phyloP scores from a whole-genome alignment of 2,888 invertebrate species.

The Alsophila aescularia region DNA sequence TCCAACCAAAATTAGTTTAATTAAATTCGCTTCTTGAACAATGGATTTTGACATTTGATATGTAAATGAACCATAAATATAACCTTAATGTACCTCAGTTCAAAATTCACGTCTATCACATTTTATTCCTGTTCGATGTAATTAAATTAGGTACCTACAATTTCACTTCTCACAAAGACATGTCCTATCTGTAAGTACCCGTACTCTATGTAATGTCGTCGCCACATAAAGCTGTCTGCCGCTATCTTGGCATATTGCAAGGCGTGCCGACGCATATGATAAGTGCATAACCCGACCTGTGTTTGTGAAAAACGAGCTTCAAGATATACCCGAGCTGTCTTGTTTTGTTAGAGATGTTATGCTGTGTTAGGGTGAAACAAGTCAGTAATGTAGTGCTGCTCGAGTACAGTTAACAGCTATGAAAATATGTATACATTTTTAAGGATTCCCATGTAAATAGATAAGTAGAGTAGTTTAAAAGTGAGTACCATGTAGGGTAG shows the following conservation, averaged over 20 bases:
- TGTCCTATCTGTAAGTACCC: conserved; percentile 30
- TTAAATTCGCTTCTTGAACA: too few relatives aligned
- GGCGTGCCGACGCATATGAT: conserved; percentile 69
- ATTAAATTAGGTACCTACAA: neutral
- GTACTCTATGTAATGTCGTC: conserved; percentile 34
- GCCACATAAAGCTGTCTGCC: conserved; percentile 66
- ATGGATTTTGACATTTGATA: too few relatives aligned
- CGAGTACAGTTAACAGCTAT: too few relatives aligned
- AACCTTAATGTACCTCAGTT: too few relatives aligned
- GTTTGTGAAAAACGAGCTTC: conserved; percentile 31
- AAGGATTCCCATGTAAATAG: too few relatives aligned
- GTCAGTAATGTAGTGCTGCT: neutral
- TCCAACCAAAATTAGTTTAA: too few relatives aligned
- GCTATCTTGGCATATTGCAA: conserved; percentile 69
- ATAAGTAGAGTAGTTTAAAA: too few relatives aligned
- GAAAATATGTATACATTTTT: too few relatives aligned
- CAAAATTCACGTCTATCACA: too few relatives aligned
- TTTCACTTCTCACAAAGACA: neutral
- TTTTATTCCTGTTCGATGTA: too few relatives aligned
- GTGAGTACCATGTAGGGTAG: too few relatives aligned
- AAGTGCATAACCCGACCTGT: conserved; percentile 61
- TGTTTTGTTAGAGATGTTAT: conserved; percentile 1
- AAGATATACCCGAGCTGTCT: conserved; percentile 6
- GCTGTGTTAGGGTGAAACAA: conserved; percentile 7
- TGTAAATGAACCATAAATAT: too few relatives aligned